Evolutionary conservation across 2,888 invertebrate genomes (phyloP).

Genomic region (Ornithoptera alexandrae): DNA sequence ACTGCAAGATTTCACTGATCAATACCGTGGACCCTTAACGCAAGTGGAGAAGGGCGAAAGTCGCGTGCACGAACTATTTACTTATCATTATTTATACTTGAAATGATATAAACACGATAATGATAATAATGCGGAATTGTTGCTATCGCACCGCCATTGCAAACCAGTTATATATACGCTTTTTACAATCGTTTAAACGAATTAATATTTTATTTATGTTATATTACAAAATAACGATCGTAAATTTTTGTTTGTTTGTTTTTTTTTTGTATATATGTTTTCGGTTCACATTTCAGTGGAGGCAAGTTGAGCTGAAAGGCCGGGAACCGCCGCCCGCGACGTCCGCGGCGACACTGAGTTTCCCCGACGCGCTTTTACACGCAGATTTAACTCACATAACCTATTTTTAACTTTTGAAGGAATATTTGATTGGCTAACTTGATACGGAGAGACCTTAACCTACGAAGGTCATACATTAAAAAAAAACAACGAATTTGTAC

Average conservation of each 20-base stretch:
- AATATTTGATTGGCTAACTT: too few relatives aligned
- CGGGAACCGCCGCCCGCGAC: conserved; percentile 70
- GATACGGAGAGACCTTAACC: too few relatives aligned
- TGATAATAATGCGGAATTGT: conserved; percentile 56
- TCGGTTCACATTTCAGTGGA: too few relatives aligned
- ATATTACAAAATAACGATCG: background rate
- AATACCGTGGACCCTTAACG: conserved; percentile 34
- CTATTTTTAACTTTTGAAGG: conserved; percentile 7
- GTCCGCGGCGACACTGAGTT: conserved; percentile 69
- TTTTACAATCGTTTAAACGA: background rate
- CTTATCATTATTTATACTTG: conserved; percentile 64
- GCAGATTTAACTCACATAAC: conserved; percentile 19
- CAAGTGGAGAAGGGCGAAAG: conserved; percentile 39
- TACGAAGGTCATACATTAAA: too few relatives aligned
- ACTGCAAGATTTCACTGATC: conserved; percentile 14
- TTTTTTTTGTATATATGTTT: background rate
- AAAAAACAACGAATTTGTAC: too few relatives aligned
- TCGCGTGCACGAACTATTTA: conserved; percentile 31
- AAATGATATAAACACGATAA: conserved; percentile 63
- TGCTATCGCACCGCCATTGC: conserved; percentile 28
- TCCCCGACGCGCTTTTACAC: conserved; percentile 19
- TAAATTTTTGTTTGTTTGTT: background rate
- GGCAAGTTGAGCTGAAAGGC: background rate
- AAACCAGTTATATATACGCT: background rate
- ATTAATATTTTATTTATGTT: background rate